Conservation (phyloP, 2,113 vertebrate genomes). For the Tetrax tetrax region DNA sequence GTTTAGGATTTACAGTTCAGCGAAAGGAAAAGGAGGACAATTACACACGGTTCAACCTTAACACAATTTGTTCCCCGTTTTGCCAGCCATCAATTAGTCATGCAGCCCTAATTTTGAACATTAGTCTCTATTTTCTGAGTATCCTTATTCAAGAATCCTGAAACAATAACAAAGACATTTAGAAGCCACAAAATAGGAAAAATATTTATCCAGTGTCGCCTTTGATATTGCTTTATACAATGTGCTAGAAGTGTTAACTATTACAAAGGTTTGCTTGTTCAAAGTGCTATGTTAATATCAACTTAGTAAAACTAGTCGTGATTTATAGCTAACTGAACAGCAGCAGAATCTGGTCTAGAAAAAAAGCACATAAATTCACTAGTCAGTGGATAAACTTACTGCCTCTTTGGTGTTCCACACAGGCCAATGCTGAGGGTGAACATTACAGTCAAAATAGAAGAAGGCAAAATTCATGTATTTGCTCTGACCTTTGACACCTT, state of each 20-base stretch:
- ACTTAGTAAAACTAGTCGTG: neutral
- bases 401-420: neutral
- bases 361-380: neutral
- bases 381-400: neutral
- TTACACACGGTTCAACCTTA: neutral
- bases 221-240: neutral
- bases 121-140: neutral
- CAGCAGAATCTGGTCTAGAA: neutral
- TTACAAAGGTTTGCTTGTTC: neutral
- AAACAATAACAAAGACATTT: neutral
- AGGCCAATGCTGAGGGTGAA: neutral
- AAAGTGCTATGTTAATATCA: neutral
- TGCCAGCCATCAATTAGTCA: neutral
- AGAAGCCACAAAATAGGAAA: neutral
- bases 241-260: neutral
- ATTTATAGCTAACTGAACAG: neutral
- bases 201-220: neutral
- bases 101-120: neutral
- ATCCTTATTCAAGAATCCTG: neutral
- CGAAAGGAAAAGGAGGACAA: neutral
- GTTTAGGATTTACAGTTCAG: neutral
- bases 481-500: neutral
- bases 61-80: neutral
- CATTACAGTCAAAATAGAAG: neutral
- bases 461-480: neutral